A percentile compares a stretch with the other conserved stretches of the same genome.
These are phyloP conservation scores for Lasioglossum albipes DNA, from an alignment of 1,140 invertebrate genomes.

Conservation along the genomic window DNA sequence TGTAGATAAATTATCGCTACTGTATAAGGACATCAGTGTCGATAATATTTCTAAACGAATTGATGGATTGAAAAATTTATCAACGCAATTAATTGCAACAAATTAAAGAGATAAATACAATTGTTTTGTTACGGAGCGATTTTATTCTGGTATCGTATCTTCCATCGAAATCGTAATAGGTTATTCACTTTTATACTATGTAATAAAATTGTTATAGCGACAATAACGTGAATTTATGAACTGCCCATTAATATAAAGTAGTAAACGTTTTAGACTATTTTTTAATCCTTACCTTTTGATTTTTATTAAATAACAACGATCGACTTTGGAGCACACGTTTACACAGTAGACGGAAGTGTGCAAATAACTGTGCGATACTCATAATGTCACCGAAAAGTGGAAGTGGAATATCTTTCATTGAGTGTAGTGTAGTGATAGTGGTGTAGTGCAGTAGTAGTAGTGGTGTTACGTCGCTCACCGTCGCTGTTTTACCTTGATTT, in stretches of 20 bases:
- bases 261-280: background rate
- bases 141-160: background rate
- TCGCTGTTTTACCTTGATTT: conserved; percentile 31
- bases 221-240: background rate
- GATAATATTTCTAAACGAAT: background rate
- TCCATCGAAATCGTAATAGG: conserved; percentile 23
- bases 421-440: background rate
- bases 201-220: background rate
- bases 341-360: conserved; percentile 16
- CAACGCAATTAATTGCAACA: background rate
- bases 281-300: conserved; percentile 25
- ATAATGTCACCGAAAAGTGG: conserved; percentile 33
- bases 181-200: conserved; percentile 10
- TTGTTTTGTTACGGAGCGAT: background rate
- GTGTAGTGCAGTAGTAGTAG: background rate
- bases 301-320: conserved; percentile 25
- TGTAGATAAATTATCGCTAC: conserved; percentile 32
- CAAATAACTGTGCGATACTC: conserved; percentile 9
- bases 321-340: background rate
- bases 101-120: background rate
- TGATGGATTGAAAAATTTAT: background rate
- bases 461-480: conserved; percentile 16
- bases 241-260: background rate
- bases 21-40: conserved; percentile 9
- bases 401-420: conserved; percentile 51